Conservation (phyloP, 2,888 invertebrate species). For the Acronicta leporina region DNA sequence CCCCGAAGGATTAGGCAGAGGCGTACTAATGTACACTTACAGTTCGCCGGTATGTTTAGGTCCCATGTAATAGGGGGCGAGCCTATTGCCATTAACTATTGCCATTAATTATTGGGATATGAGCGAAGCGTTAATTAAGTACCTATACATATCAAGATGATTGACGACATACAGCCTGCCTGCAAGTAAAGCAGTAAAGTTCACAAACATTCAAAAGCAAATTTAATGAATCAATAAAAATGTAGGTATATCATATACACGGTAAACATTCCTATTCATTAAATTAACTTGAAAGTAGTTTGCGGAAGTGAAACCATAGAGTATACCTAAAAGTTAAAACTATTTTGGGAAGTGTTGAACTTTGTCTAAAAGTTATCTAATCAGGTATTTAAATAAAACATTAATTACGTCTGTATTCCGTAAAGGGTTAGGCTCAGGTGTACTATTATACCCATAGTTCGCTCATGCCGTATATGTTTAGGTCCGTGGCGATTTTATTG, state of each 20-base stretch:
- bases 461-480: too few relatives aligned
- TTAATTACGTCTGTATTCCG: too few relatives aligned
- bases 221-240: background rate
- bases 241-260: background rate
- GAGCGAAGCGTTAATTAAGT: slow-evolving; percentile 26
- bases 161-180: slow-evolving; percentile 11
- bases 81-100: too few relatives aligned
- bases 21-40: too few relatives aligned
- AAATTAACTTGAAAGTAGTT: slow-evolving; percentile 24
- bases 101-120: slow-evolving; percentile 19
- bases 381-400: slow-evolving; percentile 36
- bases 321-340: slow-evolving; percentile 14
- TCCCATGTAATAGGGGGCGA: too few relatives aligned
- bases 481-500: too few relatives aligned
- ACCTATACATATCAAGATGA: slow-evolving; percentile 13
- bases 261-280: slow-evolving; percentile 16
- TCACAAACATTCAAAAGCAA: background rate
- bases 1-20: too few relatives aligned
- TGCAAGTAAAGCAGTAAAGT: background rate
- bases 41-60: too few relatives aligned
- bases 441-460: too few relatives aligned
- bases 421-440: too few relatives aligned
- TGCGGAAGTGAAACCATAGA: slow-evolving; percentile 22
- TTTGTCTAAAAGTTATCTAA: slow-evolving; percentile 45
- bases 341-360: slow-evolving; percentile 27